Percentiles rank a stretch among this genome's conserved stretches.
These are phyloP conservation scores for Cetonia aurata DNA, from an alignment of 2,888 invertebrate genomes.

Conservation along the genomic window DNA sequence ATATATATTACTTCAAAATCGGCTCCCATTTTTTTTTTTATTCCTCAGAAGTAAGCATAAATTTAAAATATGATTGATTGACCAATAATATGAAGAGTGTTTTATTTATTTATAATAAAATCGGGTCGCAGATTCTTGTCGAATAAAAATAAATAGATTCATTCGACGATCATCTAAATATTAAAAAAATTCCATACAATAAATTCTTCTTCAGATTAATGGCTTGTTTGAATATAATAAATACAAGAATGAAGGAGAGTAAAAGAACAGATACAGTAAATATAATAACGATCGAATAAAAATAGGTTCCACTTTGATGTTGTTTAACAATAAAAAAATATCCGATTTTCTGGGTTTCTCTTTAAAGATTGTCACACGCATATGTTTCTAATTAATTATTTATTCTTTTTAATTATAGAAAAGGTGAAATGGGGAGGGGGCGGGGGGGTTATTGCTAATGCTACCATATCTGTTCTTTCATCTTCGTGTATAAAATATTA, in stretches of 20 bases:
- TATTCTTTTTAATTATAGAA: not conserved
- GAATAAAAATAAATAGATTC: no score
- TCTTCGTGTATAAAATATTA: not conserved
- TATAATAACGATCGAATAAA: no score
- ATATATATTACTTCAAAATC: not conserved
- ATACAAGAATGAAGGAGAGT: not conserved
- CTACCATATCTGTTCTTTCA: slow-evolving; percentile 8
- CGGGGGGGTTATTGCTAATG: not conserved
- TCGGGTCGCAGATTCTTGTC: no score
- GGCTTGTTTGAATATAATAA: not conserved
- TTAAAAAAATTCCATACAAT: no score
- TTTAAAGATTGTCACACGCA: slow-evolving; percentile 25
- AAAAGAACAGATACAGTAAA: slow-evolving; percentile 16
- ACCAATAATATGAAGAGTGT: not conserved
- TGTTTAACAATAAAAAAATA: slow-evolving; percentile 2
- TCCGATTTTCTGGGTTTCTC: not conserved
- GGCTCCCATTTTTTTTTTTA: slow-evolving; percentile 7
- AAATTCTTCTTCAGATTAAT: not conserved
- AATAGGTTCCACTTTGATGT: not conserved
- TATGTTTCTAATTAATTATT: not conserved
- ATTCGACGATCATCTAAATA: no score
- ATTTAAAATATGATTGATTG: not conserved
- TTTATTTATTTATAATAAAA: no score
- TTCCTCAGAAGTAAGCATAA: slow-evolving; percentile 15
- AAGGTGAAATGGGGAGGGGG: no score